These are phyloP conservation scores for Lysandra coridon DNA, from an alignment of 2,888 invertebrate species.

Conservation along the genomic window DNA sequence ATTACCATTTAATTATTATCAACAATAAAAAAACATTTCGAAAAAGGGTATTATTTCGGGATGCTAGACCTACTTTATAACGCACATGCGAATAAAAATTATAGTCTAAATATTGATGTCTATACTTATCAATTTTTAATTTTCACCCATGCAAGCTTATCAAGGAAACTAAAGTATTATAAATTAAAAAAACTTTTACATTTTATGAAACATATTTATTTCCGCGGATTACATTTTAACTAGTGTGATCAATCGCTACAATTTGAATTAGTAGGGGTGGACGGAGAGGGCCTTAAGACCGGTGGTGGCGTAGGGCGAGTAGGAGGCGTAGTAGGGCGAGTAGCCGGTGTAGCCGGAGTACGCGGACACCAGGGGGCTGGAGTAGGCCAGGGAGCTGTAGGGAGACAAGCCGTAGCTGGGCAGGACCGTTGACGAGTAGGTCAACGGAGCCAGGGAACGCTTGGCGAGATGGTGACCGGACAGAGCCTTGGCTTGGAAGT, in stretches of 20 bases:
- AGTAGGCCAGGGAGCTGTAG: constrained; percentile 43
- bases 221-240: constrained; percentile 47
- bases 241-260: constrained; percentile 34
- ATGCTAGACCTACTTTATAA: too few species aligned
- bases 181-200: not conserved
- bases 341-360: constrained; percentile 46
- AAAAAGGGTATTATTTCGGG: too few species aligned
- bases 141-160: not conserved
- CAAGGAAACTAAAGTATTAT: not conserved
- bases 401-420: constrained; percentile 54
- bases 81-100: too few species aligned
- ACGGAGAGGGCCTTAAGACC: constrained; percentile 59
- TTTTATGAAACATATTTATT: constrained; percentile 46
- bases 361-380: constrained; percentile 43
- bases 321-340: constrained; percentile 44
- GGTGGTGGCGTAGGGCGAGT: constrained; percentile 42
- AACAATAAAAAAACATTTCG: too few species aligned
- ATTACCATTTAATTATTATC: too few species aligned
- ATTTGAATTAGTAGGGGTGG: constrained; percentile 57
- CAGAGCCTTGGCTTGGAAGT: constrained; percentile 71
- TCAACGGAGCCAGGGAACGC: constrained; percentile 53
- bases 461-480: constrained; percentile 69
- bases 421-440: constrained; percentile 50
- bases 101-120: too few species aligned
- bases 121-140: too few species aligned